Evolutionary conservation across 2,797 vertebrate species (phyloP).

Genomic region (Limnodromus scolopaceus): DNA sequence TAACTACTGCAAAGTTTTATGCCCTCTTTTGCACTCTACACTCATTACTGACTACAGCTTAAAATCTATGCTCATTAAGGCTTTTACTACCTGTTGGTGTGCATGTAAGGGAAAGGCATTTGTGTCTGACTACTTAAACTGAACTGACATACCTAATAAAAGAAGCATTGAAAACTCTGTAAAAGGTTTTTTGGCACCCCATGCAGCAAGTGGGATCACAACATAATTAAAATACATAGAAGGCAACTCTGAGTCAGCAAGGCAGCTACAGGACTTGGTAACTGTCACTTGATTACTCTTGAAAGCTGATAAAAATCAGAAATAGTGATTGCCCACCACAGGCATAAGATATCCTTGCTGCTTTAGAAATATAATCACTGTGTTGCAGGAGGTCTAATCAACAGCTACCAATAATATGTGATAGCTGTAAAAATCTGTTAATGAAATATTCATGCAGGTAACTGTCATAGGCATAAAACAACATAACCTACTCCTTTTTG

Average conservation of each 20-base stretch:
- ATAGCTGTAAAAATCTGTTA: slow-evolving; percentile 30
- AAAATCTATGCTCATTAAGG: slow-evolving; percentile 57
- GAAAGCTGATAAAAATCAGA: slow-evolving; percentile 57
- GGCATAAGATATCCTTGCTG: slow-evolving; percentile 21
- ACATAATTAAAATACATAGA: slow-evolving; percentile 63
- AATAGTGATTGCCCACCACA: slow-evolving; percentile 54
- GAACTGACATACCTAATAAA: slow-evolving; percentile 34
- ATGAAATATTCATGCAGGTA: slow-evolving; percentile 66
- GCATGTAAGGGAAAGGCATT: slow-evolving; percentile 3
- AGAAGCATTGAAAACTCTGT: neutral
- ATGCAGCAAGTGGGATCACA: slow-evolving; percentile 14
- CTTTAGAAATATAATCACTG: slow-evolving; percentile 61
- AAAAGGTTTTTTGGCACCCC: slow-evolving; percentile 22
- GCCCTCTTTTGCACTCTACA: slow-evolving; percentile 17
- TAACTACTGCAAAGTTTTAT: slow-evolving; percentile 66
- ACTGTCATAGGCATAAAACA: neutral
- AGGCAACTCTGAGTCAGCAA: slow-evolving; percentile 52
- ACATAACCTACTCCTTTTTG: neutral
- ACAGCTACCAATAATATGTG: slow-evolving; percentile 39
- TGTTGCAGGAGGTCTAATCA: slow-evolving; percentile 68
- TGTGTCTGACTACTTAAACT: slow-evolving; percentile 44
- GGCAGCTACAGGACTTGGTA: slow-evolving; percentile 1
- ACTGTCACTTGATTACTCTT: slow-evolving; percentile 58
- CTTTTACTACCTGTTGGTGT: slow-evolving; percentile 53
- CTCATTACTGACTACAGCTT: slow-evolving; percentile 39